These are phyloP conservation scores for Syngnathoides biaculeatus DNA, from an alignment of 2,113 vertebrate genomes.

Conservation along the genomic window DNA sequence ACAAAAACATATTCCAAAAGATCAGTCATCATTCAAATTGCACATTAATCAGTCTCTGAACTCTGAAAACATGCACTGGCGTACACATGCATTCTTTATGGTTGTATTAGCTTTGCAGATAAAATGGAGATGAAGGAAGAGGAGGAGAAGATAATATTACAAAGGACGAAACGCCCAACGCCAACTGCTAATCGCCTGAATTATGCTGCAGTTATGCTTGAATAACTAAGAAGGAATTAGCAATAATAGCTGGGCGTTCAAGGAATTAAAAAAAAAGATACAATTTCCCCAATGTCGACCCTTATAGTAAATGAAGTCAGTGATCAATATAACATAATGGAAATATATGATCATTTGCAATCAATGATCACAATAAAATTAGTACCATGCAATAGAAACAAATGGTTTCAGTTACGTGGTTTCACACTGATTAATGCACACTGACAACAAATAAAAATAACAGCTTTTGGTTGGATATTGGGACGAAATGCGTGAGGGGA, in stretches of 20 bases:
- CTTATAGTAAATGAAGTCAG: not conserved
- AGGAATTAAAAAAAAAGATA: not conserved
- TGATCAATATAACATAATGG: not conserved
- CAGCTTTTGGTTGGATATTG: conserved; percentile 7
- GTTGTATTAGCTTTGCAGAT: conserved; percentile 8
- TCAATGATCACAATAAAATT: conserved; percentile 7
- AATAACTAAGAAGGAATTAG: not conserved
- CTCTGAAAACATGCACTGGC: conserved; percentile 43
- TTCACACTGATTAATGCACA: not conserved
- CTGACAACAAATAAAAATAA: not conserved
- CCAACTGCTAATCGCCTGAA: not conserved
- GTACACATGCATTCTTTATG: conserved; percentile 34
- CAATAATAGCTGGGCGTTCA: not conserved
- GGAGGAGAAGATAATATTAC: not conserved
- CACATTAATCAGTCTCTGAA: conserved; percentile 27
- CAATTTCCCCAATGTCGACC: not conserved
- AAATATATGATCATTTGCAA: not conserved
- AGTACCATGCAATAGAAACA: conserved; percentile 33
- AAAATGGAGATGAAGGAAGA: not conserved
- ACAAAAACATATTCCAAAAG: conserved; percentile 6
- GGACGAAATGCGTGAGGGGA: not conserved
- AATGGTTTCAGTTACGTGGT: not conserved
- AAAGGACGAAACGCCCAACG: not conserved
- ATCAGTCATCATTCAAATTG: conserved; percentile 30
- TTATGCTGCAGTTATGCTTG: not conserved